phyloP scores from a whole-genome alignment of 2,888 invertebrate genomes.

The Hyppa rectilinea region DNA sequence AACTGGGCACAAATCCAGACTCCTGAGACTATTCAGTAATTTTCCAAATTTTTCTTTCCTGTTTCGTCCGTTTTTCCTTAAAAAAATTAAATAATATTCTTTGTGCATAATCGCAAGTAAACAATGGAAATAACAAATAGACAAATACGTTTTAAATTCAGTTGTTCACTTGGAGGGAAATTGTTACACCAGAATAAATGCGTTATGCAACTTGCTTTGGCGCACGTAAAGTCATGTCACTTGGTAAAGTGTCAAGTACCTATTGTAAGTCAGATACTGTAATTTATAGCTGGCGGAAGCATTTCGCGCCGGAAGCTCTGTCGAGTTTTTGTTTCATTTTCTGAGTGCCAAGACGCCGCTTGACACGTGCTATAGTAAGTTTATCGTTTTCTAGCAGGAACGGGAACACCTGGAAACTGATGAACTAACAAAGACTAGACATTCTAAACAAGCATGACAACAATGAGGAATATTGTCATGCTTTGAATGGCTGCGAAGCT shows the following conservation, averaged over 20 bases:
- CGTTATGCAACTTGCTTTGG: not conserved
- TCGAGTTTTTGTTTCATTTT: constrained; percentile 80
- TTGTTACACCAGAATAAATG: not conserved
- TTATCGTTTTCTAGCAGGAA: not conserved
- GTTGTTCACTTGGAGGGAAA: not conserved
- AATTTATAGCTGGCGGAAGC: constrained; percentile 80
- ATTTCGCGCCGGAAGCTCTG: constrained; percentile 81
- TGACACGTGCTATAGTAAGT: constrained; percentile 55
- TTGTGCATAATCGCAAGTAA: not conserved
- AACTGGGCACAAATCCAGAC: too few relatives aligned
- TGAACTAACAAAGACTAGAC: not conserved
- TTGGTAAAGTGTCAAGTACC: constrained; percentile 55
- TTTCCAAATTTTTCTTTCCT: not conserved
- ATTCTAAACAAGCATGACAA: not conserved
- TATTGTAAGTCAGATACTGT: constrained; percentile 52
- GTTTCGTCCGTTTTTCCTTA: not conserved
- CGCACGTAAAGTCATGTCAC: constrained; percentile 22
- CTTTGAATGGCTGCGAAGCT: not conserved
- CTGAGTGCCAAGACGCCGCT: constrained; percentile 75
- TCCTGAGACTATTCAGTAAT: not conserved
- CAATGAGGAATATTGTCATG: not conserved
- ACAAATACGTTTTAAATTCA: not conserved
- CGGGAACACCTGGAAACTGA: not conserved
- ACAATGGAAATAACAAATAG: not conserved
- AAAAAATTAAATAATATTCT: not conserved